A percentile compares a stretch with the other conserved stretches of the same genome.
Evolutionary conservation across 2,113 vertebrate species (phyloP).

Genomic region (Cavia porcellus): DNA sequence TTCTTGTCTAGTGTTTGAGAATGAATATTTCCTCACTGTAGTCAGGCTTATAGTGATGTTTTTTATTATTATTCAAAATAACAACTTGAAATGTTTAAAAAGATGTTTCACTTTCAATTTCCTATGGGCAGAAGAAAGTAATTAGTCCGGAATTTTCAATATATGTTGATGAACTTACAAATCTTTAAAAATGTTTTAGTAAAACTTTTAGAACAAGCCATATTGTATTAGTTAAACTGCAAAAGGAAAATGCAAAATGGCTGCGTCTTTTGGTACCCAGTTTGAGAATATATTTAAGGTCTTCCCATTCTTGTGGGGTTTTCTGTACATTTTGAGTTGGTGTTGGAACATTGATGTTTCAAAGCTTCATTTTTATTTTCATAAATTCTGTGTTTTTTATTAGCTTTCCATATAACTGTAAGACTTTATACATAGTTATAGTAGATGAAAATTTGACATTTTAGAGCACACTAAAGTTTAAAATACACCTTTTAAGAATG

Average conservation of each 20-base stretch:
- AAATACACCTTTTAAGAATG: slow-evolving; percentile 9
- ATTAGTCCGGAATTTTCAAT: slow-evolving; percentile 32
- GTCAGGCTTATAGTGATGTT: background rate
- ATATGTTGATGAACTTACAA: background rate
- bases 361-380: slow-evolving; percentile 35
- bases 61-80: slow-evolving; percentile 15
- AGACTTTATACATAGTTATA: background rate
- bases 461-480: slow-evolving; percentile 14
- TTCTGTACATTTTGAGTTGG: background rate
- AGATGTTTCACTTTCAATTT: background rate
- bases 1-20: background rate
- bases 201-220: background rate
- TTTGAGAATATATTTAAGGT: background rate
- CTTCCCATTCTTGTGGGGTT: background rate
- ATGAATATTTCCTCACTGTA: background rate
- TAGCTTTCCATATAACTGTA: background rate
- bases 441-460: background rate
- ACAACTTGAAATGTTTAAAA: background rate
- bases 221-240: background rate
- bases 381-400: slow-evolving; percentile 30
- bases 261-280: background rate
- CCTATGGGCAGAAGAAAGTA: background rate
- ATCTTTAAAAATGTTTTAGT: background rate
- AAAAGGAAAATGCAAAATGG: slow-evolving; percentile 27
- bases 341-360: slow-evolving; percentile 43